These are phyloP conservation scores for Orthonychiurus folsomi DNA, from an alignment of 2,888 invertebrate genomes.

Conservation along the genomic window DNA sequence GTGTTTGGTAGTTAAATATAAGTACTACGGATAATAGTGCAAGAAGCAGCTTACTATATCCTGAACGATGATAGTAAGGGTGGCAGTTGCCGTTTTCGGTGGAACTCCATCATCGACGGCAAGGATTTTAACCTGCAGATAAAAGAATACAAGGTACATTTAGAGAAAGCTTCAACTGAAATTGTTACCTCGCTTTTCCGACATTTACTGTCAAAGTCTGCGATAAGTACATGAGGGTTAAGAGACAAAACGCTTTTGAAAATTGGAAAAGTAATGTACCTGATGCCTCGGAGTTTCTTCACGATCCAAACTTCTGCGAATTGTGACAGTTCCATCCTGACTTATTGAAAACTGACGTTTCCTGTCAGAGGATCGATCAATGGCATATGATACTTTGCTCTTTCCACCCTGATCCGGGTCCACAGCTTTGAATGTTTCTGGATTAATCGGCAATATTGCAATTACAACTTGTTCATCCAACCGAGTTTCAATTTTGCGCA, in stretches of 20 bases:
- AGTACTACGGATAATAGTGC: too few species aligned
- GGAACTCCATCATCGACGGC: slow-evolving; percentile 92
- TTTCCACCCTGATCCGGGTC: slow-evolving; percentile 94
- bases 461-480: too few species aligned
- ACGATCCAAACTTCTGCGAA: slow-evolving; percentile 81
- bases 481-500: too few species aligned
- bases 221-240: too few species aligned
- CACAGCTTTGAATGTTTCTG: slow-evolving; percentile 89
- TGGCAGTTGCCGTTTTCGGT: slow-evolving; percentile 86
- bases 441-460: too few species aligned
- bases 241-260: too few species aligned
- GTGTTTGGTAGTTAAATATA: too few species aligned
- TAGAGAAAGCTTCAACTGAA: slow-evolving; percentile 19
- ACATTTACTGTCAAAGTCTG: too few species aligned
- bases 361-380: slow-evolving; percentile 83
- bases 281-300: slow-evolving; percentile 93
- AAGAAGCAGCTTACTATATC: too few species aligned
- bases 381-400: slow-evolving; percentile 75
- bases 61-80: slow-evolving; percentile 85
- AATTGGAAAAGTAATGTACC: too few species aligned
- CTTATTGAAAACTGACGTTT: slow-evolving; percentile 89
- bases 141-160: slow-evolving; percentile 1
- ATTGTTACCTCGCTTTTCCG: too few species aligned
- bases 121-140: slow-evolving; percentile 77
- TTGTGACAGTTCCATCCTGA: slow-evolving; percentile 88